phyloP scores from a whole-genome alignment of 2,113 vertebrate species.

The Heliornis fulica region DNA sequence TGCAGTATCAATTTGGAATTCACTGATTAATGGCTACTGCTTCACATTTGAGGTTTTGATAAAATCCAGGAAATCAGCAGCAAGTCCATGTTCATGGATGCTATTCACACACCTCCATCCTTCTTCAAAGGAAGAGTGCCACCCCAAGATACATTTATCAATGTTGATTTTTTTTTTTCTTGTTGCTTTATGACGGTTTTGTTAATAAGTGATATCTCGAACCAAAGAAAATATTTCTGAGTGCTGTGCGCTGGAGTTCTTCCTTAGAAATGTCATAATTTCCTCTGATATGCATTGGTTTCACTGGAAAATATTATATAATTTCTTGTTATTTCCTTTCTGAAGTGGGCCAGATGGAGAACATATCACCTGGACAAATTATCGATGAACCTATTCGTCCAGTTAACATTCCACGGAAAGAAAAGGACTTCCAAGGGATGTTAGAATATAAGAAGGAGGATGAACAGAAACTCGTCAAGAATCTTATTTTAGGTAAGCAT shows the following conservation, averaged over 20 bases:
- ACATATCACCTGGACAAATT: constrained; percentile 92
- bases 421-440: constrained; percentile 99
- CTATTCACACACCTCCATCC: not conserved
- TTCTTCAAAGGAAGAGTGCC: not conserved
- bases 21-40: not conserved
- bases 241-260: not conserved
- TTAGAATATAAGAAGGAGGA: constrained; percentile 97
- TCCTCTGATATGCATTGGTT: not conserved
- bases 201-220: not conserved
- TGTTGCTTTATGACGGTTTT: not conserved
- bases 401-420: constrained; percentile 96
- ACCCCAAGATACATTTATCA: not conserved
- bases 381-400: constrained; percentile 95
- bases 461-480: constrained; percentile 95
- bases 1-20: not conserved
- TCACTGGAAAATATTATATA: not conserved
- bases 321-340: not conserved
- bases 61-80: not conserved
- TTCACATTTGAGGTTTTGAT: not conserved
- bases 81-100: not conserved
- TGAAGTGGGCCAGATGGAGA: constrained; percentile 82
- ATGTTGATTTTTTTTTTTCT: not conserved
- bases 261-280: not conserved
- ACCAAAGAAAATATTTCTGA: not conserved
- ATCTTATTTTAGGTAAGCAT: constrained; percentile 90